Base-by-base conservation (phyloP, 2,113 vertebrate species). In the Rhynchomys soricoides region DNA sequence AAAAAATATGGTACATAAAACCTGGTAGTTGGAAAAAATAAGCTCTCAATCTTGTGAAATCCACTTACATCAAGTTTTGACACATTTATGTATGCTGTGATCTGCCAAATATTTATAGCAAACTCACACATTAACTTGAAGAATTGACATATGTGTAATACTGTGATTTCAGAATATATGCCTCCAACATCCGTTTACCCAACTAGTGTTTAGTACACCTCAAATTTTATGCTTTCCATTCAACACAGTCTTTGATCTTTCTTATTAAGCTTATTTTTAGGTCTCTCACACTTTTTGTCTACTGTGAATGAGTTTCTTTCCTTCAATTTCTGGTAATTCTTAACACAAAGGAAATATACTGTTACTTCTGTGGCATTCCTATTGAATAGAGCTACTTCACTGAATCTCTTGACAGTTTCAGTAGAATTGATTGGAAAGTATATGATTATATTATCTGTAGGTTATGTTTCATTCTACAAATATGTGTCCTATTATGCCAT, bases 81-180 rank as follows among this genome's bases (percentile, higher is more conserved):
- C 22, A 93, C 3, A 92, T 12, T 68, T 40, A 78, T 52, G 11
- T 24, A 59, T 40, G 10, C 31, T 45, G 0, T 19, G 34, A 77
- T 75, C 62, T 91, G 45, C 59, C 75, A 96, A 74, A 81, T 82
- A 91, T 70, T 89, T 88, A 95, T 10, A 87, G 55, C 74, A 92
- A 74, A 92, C 77, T 92, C 81, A 92, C 15, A 85, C 4, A 62
- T 81, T 68, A 83, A 48, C 81, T 79, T 90, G 13, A 86, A 81
- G 26, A 1, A 2, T 52, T 64, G 77, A 68, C 40, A 48, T 29
- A 62, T 26, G 64, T 86, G 34, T 48, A 68, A 19, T 31, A 70
- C 3, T 87, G 9, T 85, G 55, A 90, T 82, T 64, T 94, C 50
- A 89, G 55, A 88, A 45, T 43, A 77, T 57, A 2, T 85, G 19